Conservation (phyloP, 37 sponge, comb jelly and placozoan genomes). For the Beroe forskalii region DNA sequence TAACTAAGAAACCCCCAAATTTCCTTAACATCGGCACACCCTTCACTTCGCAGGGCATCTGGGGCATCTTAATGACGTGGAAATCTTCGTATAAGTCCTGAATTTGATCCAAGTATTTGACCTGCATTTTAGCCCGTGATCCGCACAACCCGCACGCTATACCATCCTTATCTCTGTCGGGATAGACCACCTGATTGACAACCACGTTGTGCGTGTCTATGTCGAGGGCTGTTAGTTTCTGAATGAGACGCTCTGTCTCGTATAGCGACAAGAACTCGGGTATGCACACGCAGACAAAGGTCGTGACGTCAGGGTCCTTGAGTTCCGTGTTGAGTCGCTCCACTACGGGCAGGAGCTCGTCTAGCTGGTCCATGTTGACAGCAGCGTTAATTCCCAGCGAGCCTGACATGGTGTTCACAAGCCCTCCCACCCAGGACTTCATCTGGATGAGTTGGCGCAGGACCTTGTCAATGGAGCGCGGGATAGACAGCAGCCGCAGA, state of each 20-base stretch:
- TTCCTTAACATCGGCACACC: slow-evolving; percentile 75
- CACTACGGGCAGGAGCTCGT: slow-evolving; percentile 79
- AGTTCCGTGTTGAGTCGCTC: slow-evolving; percentile 84
- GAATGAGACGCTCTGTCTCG: slow-evolving; percentile 96
- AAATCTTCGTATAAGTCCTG: slow-evolving; percentile 97
- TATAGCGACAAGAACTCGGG: slow-evolving; percentile 97
- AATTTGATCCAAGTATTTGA: slow-evolving; percentile 95
- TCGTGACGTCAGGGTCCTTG: slow-evolving; percentile 81
- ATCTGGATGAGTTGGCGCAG: slow-evolving; percentile 74
- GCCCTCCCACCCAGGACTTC: slow-evolving; percentile 68
- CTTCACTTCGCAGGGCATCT: slow-evolving; percentile 87
- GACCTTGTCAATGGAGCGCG: slow-evolving; percentile 79
- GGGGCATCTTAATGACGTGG: slow-evolving; percentile 89
- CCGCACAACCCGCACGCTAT: slow-evolving; percentile 75
- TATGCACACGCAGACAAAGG: slow-evolving; percentile 98
- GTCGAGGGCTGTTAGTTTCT: slow-evolving; percentile 83
- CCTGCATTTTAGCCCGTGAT: slow-evolving; percentile 79
- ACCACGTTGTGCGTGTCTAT: slow-evolving; percentile 96
- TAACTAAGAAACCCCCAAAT: slow-evolving; percentile 66
- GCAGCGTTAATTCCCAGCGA: slow-evolving; percentile 33
- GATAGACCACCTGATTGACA: slow-evolving; percentile 89
- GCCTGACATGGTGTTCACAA: slow-evolving; percentile 40
- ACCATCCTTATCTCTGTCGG: slow-evolving; percentile 76
- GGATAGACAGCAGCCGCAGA: slow-evolving; percentile 93
- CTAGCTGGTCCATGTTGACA: slow-evolving; percentile 66